phyloP scores from a whole-genome alignment of 2,888 invertebrate species.

The Oscheius sp. region DNA sequence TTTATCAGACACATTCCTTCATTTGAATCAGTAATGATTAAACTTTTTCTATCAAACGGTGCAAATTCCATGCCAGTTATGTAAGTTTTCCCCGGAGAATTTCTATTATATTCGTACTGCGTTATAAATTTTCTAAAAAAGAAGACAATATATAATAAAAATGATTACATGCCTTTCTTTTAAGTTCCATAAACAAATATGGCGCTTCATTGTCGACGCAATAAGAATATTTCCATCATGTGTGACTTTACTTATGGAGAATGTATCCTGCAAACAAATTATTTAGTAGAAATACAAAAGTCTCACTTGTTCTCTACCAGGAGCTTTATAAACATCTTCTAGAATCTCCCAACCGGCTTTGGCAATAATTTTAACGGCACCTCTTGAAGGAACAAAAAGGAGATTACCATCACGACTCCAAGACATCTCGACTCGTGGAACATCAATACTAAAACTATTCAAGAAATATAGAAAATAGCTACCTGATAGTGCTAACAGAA shows the following conservation, averaged over 20 bases:
- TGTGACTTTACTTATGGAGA: conserved; percentile 11
- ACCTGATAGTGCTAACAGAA: conserved; percentile 13
- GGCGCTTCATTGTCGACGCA: conserved; percentile 1
- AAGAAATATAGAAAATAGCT: background rate
- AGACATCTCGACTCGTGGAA: background rate
- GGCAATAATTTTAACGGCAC: conserved; percentile 13
- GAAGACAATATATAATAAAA: background rate
- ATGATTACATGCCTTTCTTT: background rate
- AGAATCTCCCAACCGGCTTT: background rate
- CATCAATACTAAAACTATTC: background rate
- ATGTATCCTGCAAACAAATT: conserved; percentile 4
- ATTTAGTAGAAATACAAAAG: background rate
- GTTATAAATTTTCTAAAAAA: conserved; percentile 7
- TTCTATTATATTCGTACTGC: conserved; percentile 30
- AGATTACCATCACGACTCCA: conserved; percentile 17
- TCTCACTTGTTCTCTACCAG: background rate
- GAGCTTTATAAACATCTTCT: background rate
- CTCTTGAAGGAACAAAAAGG: conserved; percentile 17
- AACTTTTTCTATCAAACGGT: conserved; percentile 35
- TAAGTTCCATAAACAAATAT: conserved; percentile 11
- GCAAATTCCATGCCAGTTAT: conserved; percentile 46
- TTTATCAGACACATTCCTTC: conserved; percentile 27
- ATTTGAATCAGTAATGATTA: conserved; percentile 49
- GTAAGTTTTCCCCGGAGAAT: conserved; percentile 31
- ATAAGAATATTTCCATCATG: conserved; percentile 14